A percentile compares a stretch with the other conserved stretches of the same genome.
Evolutionary conservation across 1,140 invertebrate species (phyloP).

Genomic region (Berghia stephanieae): DNA sequence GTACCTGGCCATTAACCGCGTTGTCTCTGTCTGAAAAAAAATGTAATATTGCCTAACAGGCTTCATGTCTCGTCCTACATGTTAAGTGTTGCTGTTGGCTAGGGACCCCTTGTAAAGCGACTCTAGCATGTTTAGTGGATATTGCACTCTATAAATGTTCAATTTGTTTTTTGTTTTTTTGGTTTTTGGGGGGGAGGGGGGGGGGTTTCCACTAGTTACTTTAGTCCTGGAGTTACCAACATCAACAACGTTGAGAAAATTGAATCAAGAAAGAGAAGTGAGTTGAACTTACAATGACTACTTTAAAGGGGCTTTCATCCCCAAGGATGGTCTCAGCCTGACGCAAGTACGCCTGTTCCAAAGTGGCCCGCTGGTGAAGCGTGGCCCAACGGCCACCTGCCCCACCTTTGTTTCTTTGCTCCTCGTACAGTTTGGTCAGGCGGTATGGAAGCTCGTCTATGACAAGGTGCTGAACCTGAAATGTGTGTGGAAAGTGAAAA

Average conservation of each 20-base stretch:
- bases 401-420: constrained; percentile 75
- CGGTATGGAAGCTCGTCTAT: constrained; percentile 84
- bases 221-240: not conserved
- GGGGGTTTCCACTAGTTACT: too few species aligned
- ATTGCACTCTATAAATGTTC: too few species aligned
- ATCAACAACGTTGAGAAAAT: not conserved
- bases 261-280: not conserved
- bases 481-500: too few species aligned
- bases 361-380: constrained; percentile 72
- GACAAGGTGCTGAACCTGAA: constrained; percentile 90
- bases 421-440: constrained; percentile 82
- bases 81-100: too few species aligned
- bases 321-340: constrained; percentile 79
- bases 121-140: too few species aligned
- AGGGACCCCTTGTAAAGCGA: too few species aligned
- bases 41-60: too few species aligned
- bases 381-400: constrained; percentile 79
- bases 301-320: constrained; percentile 91
- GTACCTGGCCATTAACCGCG: too few species aligned
- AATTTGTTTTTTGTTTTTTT: too few species aligned
- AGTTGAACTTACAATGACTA: constrained; percentile 66
- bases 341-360: constrained; percentile 80
- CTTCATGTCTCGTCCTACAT: too few species aligned
- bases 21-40: too few species aligned
- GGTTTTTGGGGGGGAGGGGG: too few species aligned